Percentiles rank a stretch among this genome's conserved stretches.
Evolutionary conservation across 2,113 vertebrate genomes (phyloP).

Genomic region (Climacteris rufus): DNA sequence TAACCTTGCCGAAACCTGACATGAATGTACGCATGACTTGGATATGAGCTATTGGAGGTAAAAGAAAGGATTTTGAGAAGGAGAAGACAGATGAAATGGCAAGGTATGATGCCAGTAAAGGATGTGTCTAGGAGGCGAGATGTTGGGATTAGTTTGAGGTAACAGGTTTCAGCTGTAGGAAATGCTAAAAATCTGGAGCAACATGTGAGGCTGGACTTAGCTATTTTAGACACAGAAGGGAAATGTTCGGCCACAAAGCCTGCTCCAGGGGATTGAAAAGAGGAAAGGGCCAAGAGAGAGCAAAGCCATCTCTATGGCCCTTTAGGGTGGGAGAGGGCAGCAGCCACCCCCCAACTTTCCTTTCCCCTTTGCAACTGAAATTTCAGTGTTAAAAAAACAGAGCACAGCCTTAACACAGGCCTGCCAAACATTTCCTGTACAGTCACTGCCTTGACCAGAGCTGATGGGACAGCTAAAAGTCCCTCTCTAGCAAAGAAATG

Average conservation of each 20-base stretch:
- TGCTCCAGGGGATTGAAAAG: not conserved
- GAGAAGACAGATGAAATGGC: rapidly evolving
- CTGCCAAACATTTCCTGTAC: not conserved
- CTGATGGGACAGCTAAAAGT: not conserved
- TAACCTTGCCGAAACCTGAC: not conserved
- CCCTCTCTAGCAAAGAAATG: not conserved
- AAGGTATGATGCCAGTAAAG: not conserved
- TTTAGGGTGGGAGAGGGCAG: rapidly evolving
- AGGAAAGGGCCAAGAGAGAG: not conserved
- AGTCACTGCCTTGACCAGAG: not conserved
- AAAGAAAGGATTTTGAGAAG: not conserved
- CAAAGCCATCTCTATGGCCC: rapidly evolving
- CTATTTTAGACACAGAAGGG: not conserved
- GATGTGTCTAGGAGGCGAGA: rapidly evolving
- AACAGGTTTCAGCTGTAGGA: not conserved
- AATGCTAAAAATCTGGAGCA: not conserved
- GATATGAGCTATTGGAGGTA: not conserved
- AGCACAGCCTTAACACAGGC: not conserved
- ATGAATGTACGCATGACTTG: not conserved
- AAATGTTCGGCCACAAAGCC: rapidly evolving
- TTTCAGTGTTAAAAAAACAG: not conserved
- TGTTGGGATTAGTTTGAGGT: too few species aligned
- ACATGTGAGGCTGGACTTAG: not conserved
- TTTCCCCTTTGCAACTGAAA: not conserved
- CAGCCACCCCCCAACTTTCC: not conserved